Base-by-base conservation (phyloP, 2,888 invertebrate species). In the Phyllotreta cruciferae region DNA sequence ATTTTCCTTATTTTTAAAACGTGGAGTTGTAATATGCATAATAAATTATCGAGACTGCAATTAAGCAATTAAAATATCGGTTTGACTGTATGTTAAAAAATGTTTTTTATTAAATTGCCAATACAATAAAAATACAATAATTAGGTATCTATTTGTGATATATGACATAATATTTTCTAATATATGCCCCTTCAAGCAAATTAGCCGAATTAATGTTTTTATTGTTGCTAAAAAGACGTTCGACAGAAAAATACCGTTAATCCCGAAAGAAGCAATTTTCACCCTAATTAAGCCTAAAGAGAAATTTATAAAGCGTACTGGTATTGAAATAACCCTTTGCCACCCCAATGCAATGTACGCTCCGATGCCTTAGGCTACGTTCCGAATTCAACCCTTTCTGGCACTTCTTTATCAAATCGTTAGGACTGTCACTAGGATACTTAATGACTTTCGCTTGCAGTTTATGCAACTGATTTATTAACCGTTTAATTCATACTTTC, bases 391-490 rank as follows among this genome's bases (percentile, higher is more conserved):
- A 70, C 73, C 74, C 73, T 71, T 73, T 73, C 70, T 66, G 49
- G 71, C 76, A 78, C 77, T 80, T 79, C 79, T 79, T 80, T 80
- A 80, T 80, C 80, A 77, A 78, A 75, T 80, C 80, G 80, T 80
- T 80, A 79, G 75, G 68, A 73, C 76, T 79, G 80, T 80, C 79
- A 77, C 76, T 74, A 72, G 64, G 70, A 68, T 71, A 77, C 77
- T 80, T 79, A 80, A 79, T 79, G 79, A 80, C 79, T 78, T 78
- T 60, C 60, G 37, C 49, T 60, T 74, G 76, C 75, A 77, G 77
- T 79, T 79, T 78, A 68, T 56, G 54, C 52, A 52, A 53, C 65
- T 72, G 77, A 78, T 78, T 78, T 78, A 78, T 76, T 69, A 49
- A 8, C 36, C 49, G 49, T 49, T 49, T 49, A 35, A 49, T 49